phyloP scores from a whole-genome alignment of 2,113 vertebrate species.

The Ovibos moschatus region DNA sequence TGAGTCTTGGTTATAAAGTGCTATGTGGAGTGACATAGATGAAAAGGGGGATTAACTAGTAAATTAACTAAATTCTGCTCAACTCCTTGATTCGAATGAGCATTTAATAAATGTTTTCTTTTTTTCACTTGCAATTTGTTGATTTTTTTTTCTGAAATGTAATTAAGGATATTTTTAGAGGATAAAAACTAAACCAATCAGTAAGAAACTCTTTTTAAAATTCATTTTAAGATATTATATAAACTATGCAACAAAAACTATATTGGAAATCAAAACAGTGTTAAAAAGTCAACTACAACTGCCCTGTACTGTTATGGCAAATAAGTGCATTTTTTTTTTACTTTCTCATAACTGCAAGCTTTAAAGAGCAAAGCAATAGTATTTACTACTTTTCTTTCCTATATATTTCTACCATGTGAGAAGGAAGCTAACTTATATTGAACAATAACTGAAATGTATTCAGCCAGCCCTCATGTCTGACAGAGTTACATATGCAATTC shows the following conservation, averaged over 20 bases:
- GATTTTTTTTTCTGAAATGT: constrained; percentile 8
- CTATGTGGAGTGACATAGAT: neutral
- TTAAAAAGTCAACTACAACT: neutral
- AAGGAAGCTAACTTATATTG: neutral
- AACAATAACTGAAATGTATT: neutral
- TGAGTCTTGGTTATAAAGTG: constrained; percentile 7
- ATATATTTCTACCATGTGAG: neutral
- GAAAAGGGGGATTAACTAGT: neutral
- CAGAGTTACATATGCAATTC: neutral
- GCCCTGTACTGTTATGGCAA: neutral
- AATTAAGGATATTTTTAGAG: constrained; percentile 36
- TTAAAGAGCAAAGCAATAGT: neutral
- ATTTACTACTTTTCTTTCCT: neutral
- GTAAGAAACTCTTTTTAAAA: neutral
- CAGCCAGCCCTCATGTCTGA: neutral
- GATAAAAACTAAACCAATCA: neutral
- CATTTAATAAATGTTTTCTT: constrained; percentile 46
- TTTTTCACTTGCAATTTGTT: neutral
- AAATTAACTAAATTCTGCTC: constrained; percentile 50
- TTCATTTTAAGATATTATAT: neutral
- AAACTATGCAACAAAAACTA: neutral
- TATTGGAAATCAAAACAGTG: neutral
- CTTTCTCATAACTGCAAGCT: neutral
- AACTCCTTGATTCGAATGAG: constrained; percentile 31
- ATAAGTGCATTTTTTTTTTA: neutral